Evolutionary conservation across 2,113 vertebrate species (phyloP).

Genomic region (Paratilapia polleni): DNA sequence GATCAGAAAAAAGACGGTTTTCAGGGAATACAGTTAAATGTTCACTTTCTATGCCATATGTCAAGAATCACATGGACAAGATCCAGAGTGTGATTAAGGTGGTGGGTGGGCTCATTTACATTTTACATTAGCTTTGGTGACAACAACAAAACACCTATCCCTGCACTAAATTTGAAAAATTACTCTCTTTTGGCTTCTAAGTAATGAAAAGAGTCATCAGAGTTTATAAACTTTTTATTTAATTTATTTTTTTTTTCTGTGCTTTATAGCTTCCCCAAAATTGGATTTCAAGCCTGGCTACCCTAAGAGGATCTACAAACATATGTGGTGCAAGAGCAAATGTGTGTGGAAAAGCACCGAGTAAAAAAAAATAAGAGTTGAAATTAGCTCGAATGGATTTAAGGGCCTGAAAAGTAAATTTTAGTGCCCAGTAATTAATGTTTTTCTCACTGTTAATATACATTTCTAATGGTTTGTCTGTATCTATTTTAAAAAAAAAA

Average conservation of each 20-base stretch:
- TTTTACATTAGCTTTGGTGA: constrained; percentile 18
- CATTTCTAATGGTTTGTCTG: constrained; percentile 51
- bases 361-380: constrained; percentile 32
- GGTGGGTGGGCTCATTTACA: too few species aligned
- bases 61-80: too few species aligned
- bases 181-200: constrained; percentile 21
- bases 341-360: constrained; percentile 42
- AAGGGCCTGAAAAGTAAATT: constrained; percentile 39
- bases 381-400: constrained; percentile 67
- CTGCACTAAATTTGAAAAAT: constrained; percentile 33
- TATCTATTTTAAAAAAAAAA: constrained; percentile 26
- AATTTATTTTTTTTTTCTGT: constrained; percentile 31
- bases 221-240: constrained; percentile 56
- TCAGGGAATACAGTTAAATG: too few species aligned
- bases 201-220: constrained; percentile 54
- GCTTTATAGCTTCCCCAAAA: constrained; percentile 69
- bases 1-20: too few species aligned
- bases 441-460: constrained; percentile 40
- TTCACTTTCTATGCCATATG: too few species aligned
- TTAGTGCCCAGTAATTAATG: constrained; percentile 47
- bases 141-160: background rate
- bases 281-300: constrained; percentile 76
- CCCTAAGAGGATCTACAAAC: constrained; percentile 71
- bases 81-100: too few species aligned
- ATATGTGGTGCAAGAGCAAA: constrained; percentile 65